Conservation (phyloP, 1,140 invertebrate genomes). For the Tetramorium alpestre region DNA sequence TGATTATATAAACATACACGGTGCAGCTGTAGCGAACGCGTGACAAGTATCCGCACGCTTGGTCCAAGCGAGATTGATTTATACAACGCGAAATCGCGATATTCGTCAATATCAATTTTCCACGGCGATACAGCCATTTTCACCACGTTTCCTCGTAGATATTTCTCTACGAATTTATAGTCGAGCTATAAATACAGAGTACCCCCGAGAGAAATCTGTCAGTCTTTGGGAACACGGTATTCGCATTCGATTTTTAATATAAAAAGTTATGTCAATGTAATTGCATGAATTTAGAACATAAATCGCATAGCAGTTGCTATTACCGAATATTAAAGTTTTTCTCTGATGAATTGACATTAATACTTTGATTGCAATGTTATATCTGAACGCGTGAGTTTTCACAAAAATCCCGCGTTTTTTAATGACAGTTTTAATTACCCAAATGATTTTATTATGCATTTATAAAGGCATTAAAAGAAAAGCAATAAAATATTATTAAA, state of each 20-base stretch:
- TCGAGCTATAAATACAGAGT: conserved; percentile 37
- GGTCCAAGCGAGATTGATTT: conserved; percentile 41
- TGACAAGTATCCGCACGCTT: conserved; percentile 15
- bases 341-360: background rate
- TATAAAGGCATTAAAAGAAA: too few species aligned
- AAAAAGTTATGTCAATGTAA: background rate
- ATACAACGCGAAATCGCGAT: conserved; percentile 42
- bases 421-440: too few species aligned
- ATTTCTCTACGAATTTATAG: conserved; percentile 49
- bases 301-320: background rate
- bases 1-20: conserved; percentile 49
- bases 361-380: background rate
- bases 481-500: too few species aligned
- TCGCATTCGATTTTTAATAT: conserved; percentile 24
- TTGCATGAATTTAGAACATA: background rate
- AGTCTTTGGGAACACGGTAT: background rate
- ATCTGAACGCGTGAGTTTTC: background rate
- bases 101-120: conserved; percentile 57
- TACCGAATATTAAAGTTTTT: background rate
- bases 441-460: background rate
- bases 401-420: background rate
- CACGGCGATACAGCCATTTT: conserved; percentile 25
- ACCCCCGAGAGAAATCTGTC: conserved; percentile 25
- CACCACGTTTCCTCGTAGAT: conserved; percentile 12
- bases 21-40: background rate